Percentiles rank a stretch among this genome's conserved stretches.
Evolutionary conservation across 2,888 invertebrate species (phyloP).

Genomic region (Eristalinus sepulchralis): DNA sequence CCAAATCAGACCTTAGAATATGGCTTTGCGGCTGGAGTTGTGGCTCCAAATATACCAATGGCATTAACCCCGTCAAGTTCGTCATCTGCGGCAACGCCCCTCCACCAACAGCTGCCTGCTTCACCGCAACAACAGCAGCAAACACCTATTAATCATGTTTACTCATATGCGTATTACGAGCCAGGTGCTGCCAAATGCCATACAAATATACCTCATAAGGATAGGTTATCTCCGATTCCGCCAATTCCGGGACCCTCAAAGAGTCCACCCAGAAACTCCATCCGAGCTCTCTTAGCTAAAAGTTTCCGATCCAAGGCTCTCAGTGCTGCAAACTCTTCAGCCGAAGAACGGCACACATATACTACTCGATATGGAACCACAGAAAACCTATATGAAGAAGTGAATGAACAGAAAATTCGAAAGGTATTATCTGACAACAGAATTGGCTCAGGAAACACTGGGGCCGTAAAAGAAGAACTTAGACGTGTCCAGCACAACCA

Average conservation of each 20-base stretch:
- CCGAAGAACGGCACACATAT: conserved; percentile 84
- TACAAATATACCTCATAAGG: conserved; percentile 83
- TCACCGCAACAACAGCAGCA: conserved; percentile 74
- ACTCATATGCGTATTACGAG: conserved; percentile 92
- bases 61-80: conserved; percentile 37
- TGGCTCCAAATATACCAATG: conserved; percentile 74
- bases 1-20: conserved; percentile 80
- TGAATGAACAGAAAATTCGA: conserved; percentile 80
- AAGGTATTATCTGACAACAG: conserved; percentile 82
- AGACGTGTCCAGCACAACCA: conserved; percentile 92
- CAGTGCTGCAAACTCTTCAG: conserved; percentile 76
- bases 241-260: conserved; percentile 76
- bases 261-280: conserved; percentile 80
- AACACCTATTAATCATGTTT: conserved; percentile 82
- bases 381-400: conserved; percentile 83
- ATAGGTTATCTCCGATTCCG: conserved; percentile 74
- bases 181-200: conserved; percentile 84
- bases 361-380: conserved; percentile 91
- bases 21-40: conserved; percentile 78
- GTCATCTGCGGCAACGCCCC: conserved; percentile 41
- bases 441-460: conserved; percentile 85
- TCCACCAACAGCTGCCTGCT: conserved; percentile 72
- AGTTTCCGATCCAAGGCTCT: conserved; percentile 79
- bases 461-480: conserved; percentile 91
- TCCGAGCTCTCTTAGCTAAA: conserved; percentile 79